These are phyloP conservation scores for Channa argus DNA, from an alignment of 2,113 vertebrate genomes.

Conservation along the genomic window DNA sequence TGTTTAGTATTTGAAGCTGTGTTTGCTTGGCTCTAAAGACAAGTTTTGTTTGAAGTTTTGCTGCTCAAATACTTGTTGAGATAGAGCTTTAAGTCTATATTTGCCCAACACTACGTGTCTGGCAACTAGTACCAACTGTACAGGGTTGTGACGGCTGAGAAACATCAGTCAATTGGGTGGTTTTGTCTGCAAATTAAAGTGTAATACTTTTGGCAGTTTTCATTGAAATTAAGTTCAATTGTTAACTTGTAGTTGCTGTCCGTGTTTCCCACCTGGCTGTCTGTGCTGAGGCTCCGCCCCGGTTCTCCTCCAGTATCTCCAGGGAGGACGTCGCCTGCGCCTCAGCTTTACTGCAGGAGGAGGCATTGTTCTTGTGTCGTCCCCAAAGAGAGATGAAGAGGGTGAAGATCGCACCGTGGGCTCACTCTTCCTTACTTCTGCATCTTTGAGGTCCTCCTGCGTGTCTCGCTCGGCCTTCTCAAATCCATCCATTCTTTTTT, in stretches of 20 bases:
- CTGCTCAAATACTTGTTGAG: no score
- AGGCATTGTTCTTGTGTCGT: conserved; percentile 66
- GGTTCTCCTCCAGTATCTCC: conserved; percentile 87
- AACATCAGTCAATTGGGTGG: no score
- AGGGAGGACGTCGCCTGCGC: conserved; percentile 60
- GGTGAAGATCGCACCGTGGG: conserved; percentile 37
- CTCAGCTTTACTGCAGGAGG: conserved; percentile 54
- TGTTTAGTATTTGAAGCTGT: no score
- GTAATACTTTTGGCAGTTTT: no score
- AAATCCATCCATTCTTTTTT: conserved; percentile 15
- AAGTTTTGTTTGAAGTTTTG: no score
- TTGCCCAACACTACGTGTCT: no score
- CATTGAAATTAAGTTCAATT: no score
- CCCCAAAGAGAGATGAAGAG: conserved; percentile 54
- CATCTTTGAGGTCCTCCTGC: conserved; percentile 39
- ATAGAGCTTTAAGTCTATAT: no score
- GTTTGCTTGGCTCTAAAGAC: no score
- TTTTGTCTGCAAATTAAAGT: no score
- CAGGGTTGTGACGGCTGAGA: no score
- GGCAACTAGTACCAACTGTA: no score
- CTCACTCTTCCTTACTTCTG: conserved; percentile 26
- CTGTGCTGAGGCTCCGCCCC: conserved; percentile 72
- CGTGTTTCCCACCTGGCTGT: conserved; percentile 82
- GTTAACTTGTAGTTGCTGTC: neutral
- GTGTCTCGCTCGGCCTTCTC: conserved; percentile 43